A percentile compares a stretch with the other conserved stretches of the same genome.
These are phyloP conservation scores for Pantherophis alleghaniensis DNA, from an alignment of 2,797 vertebrate genomes.

Conservation along the genomic window DNA sequence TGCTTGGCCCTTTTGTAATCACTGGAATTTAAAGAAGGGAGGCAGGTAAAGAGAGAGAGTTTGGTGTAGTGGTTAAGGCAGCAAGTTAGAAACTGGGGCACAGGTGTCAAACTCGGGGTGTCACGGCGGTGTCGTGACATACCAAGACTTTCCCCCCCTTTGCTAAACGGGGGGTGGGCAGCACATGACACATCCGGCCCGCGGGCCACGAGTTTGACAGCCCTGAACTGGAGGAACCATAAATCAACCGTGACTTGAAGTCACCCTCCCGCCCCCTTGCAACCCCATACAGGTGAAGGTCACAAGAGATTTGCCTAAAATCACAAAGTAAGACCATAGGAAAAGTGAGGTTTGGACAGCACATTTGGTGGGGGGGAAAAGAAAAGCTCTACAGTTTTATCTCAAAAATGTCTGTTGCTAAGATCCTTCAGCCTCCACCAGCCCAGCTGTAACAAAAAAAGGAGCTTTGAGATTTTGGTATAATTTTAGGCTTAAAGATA, in stretches of 20 bases:
- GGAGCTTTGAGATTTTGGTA: background rate
- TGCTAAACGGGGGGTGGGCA: too few species aligned
- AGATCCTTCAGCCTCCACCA: background rate
- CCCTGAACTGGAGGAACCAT: background rate
- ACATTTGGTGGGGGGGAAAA: background rate
- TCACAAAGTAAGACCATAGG: background rate
- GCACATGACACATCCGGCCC: too few species aligned
- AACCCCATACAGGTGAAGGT: background rate
- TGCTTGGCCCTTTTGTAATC: background rate
- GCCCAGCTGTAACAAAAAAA: background rate
- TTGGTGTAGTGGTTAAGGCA: background rate
- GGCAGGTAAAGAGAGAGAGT: background rate
- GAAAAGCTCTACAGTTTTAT: background rate
- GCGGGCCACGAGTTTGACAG: too few species aligned
- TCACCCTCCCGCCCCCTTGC: background rate
- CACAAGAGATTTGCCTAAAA: background rate
- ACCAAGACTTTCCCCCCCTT: too few species aligned
- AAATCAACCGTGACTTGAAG: background rate
- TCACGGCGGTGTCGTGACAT: too few species aligned
- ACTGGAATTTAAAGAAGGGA: background rate
- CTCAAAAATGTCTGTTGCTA: background rate
- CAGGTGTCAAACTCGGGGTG: too few species aligned
- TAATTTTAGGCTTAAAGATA: background rate
- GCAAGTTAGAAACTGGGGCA: background rate
- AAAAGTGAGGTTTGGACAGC: background rate